Conservation (phyloP, 2,888 invertebrate species). For the Netelia melanura region DNA sequence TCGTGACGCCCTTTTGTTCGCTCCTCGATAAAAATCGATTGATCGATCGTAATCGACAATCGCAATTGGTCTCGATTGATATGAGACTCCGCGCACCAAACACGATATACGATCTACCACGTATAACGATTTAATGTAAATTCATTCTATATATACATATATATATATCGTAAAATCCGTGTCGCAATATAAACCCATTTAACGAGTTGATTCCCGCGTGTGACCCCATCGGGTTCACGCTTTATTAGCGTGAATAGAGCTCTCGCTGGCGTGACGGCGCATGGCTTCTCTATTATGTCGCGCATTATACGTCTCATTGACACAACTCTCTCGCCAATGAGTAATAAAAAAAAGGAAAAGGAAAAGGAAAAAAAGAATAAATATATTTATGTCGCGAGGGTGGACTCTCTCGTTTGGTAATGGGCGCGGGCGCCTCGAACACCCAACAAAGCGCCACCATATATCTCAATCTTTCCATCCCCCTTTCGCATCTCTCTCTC, state of each 20-base stretch:
- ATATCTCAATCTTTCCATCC: constrained; percentile 47
- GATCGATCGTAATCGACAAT: constrained; percentile 22
- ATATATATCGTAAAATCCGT: not conserved
- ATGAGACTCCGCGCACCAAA: constrained; percentile 5
- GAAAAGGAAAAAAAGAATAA: too few relatives aligned
- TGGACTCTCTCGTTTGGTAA: constrained; percentile 29
- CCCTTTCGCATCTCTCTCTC: not conserved
- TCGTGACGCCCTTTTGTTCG: not conserved
- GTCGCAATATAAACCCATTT: constrained; percentile 68
- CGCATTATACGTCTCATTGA: constrained; percentile 50
- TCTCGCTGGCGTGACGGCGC: constrained; percentile 62
- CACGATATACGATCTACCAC: constrained; percentile 27
- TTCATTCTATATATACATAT: not conserved
- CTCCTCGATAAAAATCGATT: constrained; percentile 28
- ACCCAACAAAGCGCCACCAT: constrained; percentile 37
- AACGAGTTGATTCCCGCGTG: constrained; percentile 65
- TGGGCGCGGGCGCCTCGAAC: constrained; percentile 26
- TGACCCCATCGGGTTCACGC: constrained; percentile 68
- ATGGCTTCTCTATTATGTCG: constrained; percentile 42
- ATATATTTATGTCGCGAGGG: constrained; percentile 2
- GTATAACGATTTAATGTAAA: not conserved
- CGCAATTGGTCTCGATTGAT: constrained; percentile 41
- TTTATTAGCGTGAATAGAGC: constrained; percentile 69
- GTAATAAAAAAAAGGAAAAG: not conserved
- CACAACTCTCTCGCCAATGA: not conserved